Conservation (phyloP, 2,888 invertebrate species). For the Catocala nupta region DNA sequence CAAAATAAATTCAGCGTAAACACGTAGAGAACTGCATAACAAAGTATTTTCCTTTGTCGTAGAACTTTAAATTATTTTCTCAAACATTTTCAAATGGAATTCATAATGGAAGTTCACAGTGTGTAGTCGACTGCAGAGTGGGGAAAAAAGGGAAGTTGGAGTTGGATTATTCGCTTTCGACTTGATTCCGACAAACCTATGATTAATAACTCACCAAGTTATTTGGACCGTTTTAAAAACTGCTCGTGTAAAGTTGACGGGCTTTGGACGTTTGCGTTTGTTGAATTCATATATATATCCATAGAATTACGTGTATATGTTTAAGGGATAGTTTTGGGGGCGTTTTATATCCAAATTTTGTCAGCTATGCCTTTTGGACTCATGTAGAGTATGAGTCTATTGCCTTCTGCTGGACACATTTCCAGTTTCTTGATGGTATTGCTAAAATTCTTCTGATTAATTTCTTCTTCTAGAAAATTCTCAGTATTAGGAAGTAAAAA, state of each 20-base stretch:
- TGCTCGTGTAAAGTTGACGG: neutral
- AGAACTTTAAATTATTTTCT: slow-evolving; percentile 57
- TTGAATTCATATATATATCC: neutral
- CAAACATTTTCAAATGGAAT: slow-evolving; percentile 61
- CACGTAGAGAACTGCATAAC: slow-evolving; percentile 41
- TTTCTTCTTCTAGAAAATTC: too few species aligned
- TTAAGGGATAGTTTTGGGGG: too few species aligned
- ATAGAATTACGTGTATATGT: too few species aligned
- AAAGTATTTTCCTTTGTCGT: slow-evolving; percentile 46
- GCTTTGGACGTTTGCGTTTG: neutral
- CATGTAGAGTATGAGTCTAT: too few species aligned
- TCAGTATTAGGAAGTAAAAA: too few species aligned
- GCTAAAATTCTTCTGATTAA: too few species aligned
- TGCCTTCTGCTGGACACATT: too few species aligned
- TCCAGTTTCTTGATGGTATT: too few species aligned
- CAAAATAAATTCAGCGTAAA: slow-evolving; percentile 26
- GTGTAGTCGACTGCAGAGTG: slow-evolving; percentile 43
- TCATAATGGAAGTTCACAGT: slow-evolving; percentile 56
- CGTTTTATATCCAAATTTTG: too few species aligned
- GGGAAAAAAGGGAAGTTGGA: slow-evolving; percentile 40
- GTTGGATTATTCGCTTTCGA: slow-evolving; percentile 64
- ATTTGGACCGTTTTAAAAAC: neutral
- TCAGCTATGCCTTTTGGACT: too few species aligned
- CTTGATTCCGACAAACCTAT: slow-evolving; percentile 44
- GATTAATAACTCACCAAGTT: slow-evolving; percentile 51